These are phyloP conservation scores for Spodoptera frugiperda DNA, from an alignment of 1,140 invertebrate species.

Conservation along the genomic window DNA sequence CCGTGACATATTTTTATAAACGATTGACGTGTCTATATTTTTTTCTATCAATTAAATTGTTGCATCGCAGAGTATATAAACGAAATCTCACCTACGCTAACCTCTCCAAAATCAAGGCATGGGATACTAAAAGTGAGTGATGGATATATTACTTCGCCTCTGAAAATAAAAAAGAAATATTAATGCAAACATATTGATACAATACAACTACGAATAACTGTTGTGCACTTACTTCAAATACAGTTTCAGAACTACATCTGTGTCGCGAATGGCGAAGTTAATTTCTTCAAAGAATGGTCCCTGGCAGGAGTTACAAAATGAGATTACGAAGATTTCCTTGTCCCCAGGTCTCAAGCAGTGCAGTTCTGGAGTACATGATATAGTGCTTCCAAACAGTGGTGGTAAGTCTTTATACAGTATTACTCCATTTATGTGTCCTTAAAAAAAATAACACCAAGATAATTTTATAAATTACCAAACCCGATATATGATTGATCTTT, in stretches of 20 bases:
- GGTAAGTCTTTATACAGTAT: conserved; percentile 72
- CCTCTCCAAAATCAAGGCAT: conserved; percentile 75
- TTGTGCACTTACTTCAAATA: conserved; percentile 75
- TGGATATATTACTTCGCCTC: conserved; percentile 78
- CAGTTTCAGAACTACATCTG: conserved; percentile 70
- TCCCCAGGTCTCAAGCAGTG: conserved; percentile 72
- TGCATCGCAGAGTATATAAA: neutral
- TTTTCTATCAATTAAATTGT: neutral
- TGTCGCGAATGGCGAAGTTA: conserved; percentile 74
- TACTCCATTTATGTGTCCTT: conserved; percentile 79
- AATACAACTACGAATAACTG: neutral
- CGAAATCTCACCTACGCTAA: conserved; percentile 71
- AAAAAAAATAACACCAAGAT: neutral
- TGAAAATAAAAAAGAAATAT: conserved; percentile 57
- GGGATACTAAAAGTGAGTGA: conserved; percentile 75
- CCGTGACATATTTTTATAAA: too few species aligned
- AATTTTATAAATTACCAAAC: too few species aligned
- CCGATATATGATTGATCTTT: neutral
- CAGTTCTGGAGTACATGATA: conserved; percentile 67
- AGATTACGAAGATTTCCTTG: conserved; percentile 71
- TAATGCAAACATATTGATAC: neutral
- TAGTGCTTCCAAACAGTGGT: conserved; percentile 74
- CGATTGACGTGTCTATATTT: too few species aligned
- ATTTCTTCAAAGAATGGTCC: conserved; percentile 82
- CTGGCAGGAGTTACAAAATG: conserved; percentile 78